These are phyloP conservation scores for Agrotis ipsilon DNA, from an alignment of 2,888 invertebrate species.

Conservation along the genomic window DNA sequence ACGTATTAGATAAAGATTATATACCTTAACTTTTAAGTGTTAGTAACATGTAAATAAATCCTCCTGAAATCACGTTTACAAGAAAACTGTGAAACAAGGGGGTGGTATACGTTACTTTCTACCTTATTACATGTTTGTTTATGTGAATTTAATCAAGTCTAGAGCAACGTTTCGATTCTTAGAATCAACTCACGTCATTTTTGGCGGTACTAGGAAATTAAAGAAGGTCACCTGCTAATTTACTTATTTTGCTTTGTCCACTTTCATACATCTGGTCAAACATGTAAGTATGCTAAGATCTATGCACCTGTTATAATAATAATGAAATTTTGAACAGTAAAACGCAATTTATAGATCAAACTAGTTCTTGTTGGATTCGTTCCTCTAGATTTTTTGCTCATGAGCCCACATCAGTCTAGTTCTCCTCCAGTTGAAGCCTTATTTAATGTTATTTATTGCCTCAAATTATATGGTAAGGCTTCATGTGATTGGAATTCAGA, in stretches of 20 bases:
- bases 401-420: not conserved
- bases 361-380: not conserved
- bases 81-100: too few species aligned
- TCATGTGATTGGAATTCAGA: not conserved
- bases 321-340: not conserved
- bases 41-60: too few species aligned
- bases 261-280: not conserved
- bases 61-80: too few species aligned
- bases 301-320: not conserved
- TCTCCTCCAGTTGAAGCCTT: conserved; percentile 1
- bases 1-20: too few species aligned
- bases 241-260: not conserved
- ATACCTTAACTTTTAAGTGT: too few species aligned
- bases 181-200: not conserved
- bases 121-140: too few species aligned
- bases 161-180: too few species aligned
- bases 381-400: conserved; percentile 18
- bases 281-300: not conserved
- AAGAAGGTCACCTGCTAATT: not conserved
- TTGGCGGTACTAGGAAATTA: not conserved
- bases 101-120: too few species aligned
- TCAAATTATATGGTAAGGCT: conserved; percentile 36
- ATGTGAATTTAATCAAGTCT: too few species aligned
- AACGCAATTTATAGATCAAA: not conserved
- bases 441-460: conserved; percentile 38